These are phyloP conservation scores for Pollenia griseotomentosa DNA, from an alignment of 2,888 invertebrate genomes.

Conservation along the genomic window DNA sequence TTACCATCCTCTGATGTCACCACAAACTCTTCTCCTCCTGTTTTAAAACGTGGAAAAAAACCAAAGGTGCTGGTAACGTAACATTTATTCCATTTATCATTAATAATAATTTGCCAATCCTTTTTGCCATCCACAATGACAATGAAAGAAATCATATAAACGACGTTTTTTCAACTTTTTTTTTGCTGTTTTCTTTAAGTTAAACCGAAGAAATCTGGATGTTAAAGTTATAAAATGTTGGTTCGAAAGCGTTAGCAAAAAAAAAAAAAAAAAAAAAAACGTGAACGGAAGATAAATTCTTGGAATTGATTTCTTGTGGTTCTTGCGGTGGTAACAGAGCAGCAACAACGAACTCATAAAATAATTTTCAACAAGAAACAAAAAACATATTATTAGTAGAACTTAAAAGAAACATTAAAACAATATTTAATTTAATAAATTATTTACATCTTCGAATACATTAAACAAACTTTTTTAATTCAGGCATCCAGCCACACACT, in stretches of 20 bases:
- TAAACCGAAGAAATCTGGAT: constrained; percentile 49
- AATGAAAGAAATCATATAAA: constrained; percentile 64
- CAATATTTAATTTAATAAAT: constrained; percentile 63
- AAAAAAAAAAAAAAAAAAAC: constrained; percentile 42
- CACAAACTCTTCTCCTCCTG: background rate
- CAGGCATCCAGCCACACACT: constrained; percentile 26
- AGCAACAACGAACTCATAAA: constrained; percentile 42
- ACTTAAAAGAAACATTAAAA: constrained; percentile 56
- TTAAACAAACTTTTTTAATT: background rate
- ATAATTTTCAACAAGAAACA: constrained; percentile 36
- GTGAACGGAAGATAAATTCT: constrained; percentile 71
- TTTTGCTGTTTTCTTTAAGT: constrained; percentile 11
- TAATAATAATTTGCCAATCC: constrained; percentile 71
- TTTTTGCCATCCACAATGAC: constrained; percentile 54
- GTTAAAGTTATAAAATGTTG: constrained; percentile 28
- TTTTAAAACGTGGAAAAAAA: background rate
- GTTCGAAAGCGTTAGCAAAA: background rate
- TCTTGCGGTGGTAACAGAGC: constrained; percentile 62
- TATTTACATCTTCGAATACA: constrained; percentile 46
- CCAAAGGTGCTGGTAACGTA: constrained; percentile 38
- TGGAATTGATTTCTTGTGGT: constrained; percentile 74
- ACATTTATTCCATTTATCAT: constrained; percentile 57
- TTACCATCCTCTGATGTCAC: constrained; percentile 34
- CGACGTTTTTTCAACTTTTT: constrained; percentile 2
- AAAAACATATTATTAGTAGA: constrained; percentile 37